Conservation (phyloP, 1,140 invertebrate genomes). For the Caenorhabditis briggsae region DNA sequence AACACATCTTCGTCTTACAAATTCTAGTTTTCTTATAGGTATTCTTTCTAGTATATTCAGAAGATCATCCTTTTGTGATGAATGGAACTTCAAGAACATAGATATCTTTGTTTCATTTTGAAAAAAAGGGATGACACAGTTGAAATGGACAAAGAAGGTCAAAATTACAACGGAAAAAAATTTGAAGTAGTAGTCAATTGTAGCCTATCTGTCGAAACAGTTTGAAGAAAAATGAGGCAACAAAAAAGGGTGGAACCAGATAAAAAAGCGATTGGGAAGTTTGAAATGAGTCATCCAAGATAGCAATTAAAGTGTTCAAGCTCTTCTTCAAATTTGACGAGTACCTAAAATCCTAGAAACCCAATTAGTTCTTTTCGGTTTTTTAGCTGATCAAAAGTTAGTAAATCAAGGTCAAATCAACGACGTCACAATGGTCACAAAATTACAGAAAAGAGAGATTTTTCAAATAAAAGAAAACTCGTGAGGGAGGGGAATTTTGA, state of each 20-base stretch:
- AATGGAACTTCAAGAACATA: neutral
- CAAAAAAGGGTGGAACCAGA: neutral
- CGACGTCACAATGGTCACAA: neutral
- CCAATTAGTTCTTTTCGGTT: neutral
- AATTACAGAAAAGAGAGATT: no score
- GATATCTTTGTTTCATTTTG: neutral
- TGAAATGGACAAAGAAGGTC: neutral
- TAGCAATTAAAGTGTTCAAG: neutral
- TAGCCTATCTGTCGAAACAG: neutral
- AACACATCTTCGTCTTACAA: slow-evolving; percentile 32
- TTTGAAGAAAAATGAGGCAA: neutral
- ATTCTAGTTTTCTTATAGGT: neutral
- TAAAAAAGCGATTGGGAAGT: no score
- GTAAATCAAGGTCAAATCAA: slow-evolving; percentile 2
- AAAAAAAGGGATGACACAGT: no score
- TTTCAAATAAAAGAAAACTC: no score
- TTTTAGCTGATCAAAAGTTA: neutral
- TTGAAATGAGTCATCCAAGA: neutral
- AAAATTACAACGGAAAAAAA: no score
- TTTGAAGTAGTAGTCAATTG: neutral
- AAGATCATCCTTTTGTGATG: neutral
- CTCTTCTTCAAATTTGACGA: neutral
- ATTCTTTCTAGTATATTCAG: neutral
- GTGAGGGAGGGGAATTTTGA: no score
- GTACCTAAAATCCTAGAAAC: neutral